Conservation (phyloP, 2,113 vertebrate species). For the Probosciger aterrimus region DNA sequence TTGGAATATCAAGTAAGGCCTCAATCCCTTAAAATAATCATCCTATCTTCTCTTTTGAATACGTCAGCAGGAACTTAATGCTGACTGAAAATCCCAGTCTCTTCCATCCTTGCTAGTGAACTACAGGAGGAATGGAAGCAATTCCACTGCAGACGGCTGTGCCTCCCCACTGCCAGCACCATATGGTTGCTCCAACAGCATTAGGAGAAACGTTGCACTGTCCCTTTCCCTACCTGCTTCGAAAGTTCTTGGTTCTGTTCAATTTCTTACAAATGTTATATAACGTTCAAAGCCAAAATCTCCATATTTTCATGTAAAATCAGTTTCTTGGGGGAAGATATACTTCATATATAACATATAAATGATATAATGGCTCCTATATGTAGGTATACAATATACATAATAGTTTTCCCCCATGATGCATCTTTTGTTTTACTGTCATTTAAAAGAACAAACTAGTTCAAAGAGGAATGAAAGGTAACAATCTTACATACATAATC, state of each 20-base stretch:
- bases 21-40: background rate
- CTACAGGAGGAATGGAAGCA: background rate
- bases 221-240: background rate
- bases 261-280: background rate
- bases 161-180: no score
- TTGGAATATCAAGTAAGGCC: background rate
- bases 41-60: background rate
- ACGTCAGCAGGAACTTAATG: background rate
- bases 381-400: no score
- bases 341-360: background rate
- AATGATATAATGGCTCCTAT: background rate
- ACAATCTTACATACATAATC: background rate
- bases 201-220: accelerated
- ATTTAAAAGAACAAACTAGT: background rate
- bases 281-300: background rate
- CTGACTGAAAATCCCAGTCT: background rate
- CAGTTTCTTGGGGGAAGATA: accelerated
- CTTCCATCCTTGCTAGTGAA: background rate
- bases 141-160: background rate
- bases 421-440: background rate
- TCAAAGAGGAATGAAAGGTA: background rate
- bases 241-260: background rate
- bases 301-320: background rate
- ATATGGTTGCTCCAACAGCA: accelerated
- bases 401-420: accelerated